phyloP scores from a whole-genome alignment of 2,113 vertebrate species.

The Lepus europaeus region DNA sequence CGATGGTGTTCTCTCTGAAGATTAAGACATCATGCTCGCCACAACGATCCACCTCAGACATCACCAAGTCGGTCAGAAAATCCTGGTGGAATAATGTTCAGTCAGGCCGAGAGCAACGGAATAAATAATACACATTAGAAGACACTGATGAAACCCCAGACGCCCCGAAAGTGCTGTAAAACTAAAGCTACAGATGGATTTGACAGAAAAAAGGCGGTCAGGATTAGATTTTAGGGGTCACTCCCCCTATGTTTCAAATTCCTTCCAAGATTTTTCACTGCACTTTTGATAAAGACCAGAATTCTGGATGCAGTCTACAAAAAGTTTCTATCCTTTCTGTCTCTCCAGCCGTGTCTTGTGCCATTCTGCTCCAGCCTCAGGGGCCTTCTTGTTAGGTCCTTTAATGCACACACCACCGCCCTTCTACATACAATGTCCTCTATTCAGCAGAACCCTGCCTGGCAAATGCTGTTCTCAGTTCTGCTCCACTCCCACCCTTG shows the following conservation, averaged over 20 bases:
- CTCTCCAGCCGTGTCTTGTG: not conserved
- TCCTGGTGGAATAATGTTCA: slow-evolving; percentile 89
- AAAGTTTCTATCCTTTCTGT: not conserved
- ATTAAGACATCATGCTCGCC: slow-evolving; percentile 97
- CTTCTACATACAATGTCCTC: not conserved
- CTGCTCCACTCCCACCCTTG: not conserved
- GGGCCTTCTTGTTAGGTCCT: not conserved
- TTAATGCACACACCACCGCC: not conserved
- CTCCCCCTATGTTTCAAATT: slow-evolving; percentile 28
- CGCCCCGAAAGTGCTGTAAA: slow-evolving; percentile 33
- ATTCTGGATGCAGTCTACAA: not conserved
- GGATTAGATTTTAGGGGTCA: not conserved
- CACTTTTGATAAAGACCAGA: not conserved
- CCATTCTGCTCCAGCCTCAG: not conserved
- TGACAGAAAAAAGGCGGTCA: slow-evolving; percentile 18
- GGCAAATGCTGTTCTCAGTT: not conserved
- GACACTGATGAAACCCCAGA: slow-evolving; percentile 18
- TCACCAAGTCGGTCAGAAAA: slow-evolving; percentile 97
- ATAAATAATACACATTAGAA: slow-evolving; percentile 21
- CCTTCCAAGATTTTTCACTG: not conserved
- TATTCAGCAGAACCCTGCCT: not conserved
- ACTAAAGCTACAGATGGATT: slow-evolving; percentile 18
- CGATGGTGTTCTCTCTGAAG: slow-evolving; percentile 98
- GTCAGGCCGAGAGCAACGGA: slow-evolving; percentile 73
- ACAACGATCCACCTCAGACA: slow-evolving; percentile 97